Percentiles rank a stretch among this genome's conserved stretches.
These are phyloP conservation scores for Tetranychus urticae DNA, from an alignment of 1,140 invertebrate species.

Conservation along the genomic window DNA sequence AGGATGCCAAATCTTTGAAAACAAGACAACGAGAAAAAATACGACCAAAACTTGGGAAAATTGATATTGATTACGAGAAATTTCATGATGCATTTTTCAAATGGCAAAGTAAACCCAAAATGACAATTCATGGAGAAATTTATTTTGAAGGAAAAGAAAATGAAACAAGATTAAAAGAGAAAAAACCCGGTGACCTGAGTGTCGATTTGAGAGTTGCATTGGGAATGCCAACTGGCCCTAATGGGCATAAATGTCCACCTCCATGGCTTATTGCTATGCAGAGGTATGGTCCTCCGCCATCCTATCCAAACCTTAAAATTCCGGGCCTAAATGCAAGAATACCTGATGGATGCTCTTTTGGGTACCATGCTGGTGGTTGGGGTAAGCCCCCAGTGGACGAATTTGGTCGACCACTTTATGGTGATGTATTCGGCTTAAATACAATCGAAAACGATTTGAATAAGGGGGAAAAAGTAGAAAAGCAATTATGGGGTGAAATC, in stretches of 20 bases:
- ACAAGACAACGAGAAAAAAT: constrained; percentile 94
- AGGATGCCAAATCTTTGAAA: constrained; percentile 87
- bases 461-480: constrained; percentile 52
- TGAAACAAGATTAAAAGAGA: constrained; percentile 83
- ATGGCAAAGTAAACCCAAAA: constrained; percentile 95
- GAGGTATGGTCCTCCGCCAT: constrained; percentile 93
- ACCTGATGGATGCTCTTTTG: constrained; percentile 85
- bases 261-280: no score
- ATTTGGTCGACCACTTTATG: constrained; percentile 89
- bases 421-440: constrained; percentile 74
- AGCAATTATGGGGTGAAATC: constrained; percentile 85
- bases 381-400: constrained; percentile 98
- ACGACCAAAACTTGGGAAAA: constrained; percentile 92
- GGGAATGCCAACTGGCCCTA: constrained; percentile 90
- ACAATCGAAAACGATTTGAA: constrained; percentile 6
- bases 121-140: constrained; percentile 95
- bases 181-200: no score
- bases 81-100: constrained; percentile 98
- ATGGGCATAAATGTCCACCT: constrained; percentile 38
- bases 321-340: constrained; percentile 77
- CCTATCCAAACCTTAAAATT: constrained; percentile 95
- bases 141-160: constrained; percentile 99
- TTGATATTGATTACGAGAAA: constrained; percentile 99
- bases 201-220: constrained; percentile 85
- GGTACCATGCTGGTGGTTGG: no score